These are phyloP conservation scores for Acronicta psi DNA, from an alignment of 2,888 invertebrate genomes.

Conservation along the genomic window DNA sequence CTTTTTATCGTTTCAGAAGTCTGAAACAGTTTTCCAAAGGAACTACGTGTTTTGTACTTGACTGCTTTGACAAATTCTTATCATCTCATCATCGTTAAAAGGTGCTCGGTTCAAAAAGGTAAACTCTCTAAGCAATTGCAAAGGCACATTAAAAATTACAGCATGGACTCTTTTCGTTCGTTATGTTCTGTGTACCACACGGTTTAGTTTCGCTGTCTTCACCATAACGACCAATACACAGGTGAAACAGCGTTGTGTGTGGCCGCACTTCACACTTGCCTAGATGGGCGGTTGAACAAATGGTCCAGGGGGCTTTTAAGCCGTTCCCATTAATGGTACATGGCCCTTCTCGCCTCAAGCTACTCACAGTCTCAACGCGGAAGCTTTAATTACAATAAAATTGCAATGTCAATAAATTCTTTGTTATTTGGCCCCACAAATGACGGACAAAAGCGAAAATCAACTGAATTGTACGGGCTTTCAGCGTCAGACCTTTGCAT, in stretches of 20 bases:
- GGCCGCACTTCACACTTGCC: constrained; percentile 65
- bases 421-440: constrained; percentile 4
- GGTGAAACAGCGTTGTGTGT: constrained; percentile 60
- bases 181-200: constrained; percentile 13
- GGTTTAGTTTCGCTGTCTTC: constrained; percentile 8
- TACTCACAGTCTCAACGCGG: constrained; percentile 16
- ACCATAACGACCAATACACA: constrained; percentile 16
- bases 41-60: not conserved
- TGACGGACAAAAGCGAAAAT: constrained; percentile 8
- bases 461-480: constrained; percentile 17
- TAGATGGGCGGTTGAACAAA: constrained; percentile 61
- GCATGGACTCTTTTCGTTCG: not conserved
- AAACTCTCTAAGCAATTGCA: constrained; percentile 1
- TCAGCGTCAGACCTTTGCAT: constrained; percentile 24
- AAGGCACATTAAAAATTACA: constrained; percentile 17
- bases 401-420: constrained; percentile 28
- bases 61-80: not conserved
- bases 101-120: too few species aligned
- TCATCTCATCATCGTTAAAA: not conserved
- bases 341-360: constrained; percentile 36
- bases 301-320: constrained; percentile 58
- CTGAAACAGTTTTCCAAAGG: not conserved
- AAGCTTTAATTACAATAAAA: constrained; percentile 24
- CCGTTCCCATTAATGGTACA: constrained; percentile 44
- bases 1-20: not conserved